A percentile compares a stretch with the other conserved stretches of the same genome.
phyloP scores from a whole-genome alignment of 2,797 vertebrate species.

The Alca torda region DNA sequence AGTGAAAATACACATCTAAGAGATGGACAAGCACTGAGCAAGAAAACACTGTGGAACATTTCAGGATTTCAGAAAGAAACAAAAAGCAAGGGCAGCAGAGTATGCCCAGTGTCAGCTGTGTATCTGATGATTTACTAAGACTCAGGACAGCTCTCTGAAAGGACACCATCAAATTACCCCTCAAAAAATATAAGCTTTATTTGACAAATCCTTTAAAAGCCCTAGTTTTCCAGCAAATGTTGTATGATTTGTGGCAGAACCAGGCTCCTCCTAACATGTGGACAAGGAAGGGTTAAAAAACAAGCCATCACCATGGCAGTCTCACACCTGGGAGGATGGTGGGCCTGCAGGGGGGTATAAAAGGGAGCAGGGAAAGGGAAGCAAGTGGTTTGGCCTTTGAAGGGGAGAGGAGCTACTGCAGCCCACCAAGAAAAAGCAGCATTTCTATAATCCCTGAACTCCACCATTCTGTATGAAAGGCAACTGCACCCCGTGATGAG shows the following conservation, averaged over 20 bases:
- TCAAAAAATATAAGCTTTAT: not conserved
- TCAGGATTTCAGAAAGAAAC: not conserved
- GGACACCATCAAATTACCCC: not conserved
- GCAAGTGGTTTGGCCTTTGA: not conserved
- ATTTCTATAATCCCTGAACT: not conserved
- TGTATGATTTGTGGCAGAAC: not conserved
- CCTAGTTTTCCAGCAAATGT: not conserved
- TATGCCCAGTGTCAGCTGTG: not conserved
- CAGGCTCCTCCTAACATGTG: not conserved
- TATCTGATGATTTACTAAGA: not conserved
- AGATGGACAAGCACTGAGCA: not conserved
- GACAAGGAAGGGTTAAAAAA: not conserved
- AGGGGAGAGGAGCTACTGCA: not conserved
- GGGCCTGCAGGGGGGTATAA: not conserved
- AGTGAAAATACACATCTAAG: constrained; percentile 31
- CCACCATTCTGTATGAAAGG: accelerated
- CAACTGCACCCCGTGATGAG: not conserved
- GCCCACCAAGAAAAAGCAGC: not conserved
- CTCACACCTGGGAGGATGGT: not conserved
- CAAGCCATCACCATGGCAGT: not conserved
- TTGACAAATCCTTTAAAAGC: not conserved
- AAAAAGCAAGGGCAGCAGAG: not conserved
- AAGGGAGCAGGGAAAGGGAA: not conserved
- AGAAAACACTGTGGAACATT: not conserved
- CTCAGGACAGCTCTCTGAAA: not conserved